A percentile compares a stretch with the other conserved stretches of the same genome.
phyloP scores from a whole-genome alignment of 1,140 invertebrate species.

The Drosophila cardini region DNA sequence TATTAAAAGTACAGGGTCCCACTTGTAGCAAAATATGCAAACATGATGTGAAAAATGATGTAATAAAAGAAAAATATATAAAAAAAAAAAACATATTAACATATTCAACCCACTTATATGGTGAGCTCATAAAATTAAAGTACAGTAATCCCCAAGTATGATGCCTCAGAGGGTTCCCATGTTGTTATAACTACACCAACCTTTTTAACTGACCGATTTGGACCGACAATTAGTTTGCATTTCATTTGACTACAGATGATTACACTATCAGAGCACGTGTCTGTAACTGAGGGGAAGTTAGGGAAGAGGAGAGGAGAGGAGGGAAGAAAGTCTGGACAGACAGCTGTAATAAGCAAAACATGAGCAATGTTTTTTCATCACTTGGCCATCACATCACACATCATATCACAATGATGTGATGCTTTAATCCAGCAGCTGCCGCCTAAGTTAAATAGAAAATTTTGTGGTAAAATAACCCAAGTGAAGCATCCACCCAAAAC shows the following conservation, averaged over 20 bases:
- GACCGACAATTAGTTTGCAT: conserved; percentile 74
- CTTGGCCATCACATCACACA: conserved; percentile 51
- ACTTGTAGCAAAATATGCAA: no score
- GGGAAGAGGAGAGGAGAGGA: not conserved
- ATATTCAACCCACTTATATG: no score
- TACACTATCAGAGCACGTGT: conserved; percentile 26
- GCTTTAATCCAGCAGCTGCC: conserved; percentile 69
- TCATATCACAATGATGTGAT: conserved; percentile 46
- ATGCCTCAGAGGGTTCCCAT: conserved; percentile 2
- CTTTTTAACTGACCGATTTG: not conserved
- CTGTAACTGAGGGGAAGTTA: not conserved
- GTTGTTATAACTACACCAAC: conserved; percentile 33
- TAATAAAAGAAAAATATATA: not conserved
- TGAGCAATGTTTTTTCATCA: conserved; percentile 66
- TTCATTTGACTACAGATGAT: conserved; percentile 58
- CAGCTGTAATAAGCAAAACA: conserved; percentile 81
- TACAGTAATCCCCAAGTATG: not conserved
- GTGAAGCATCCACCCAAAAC: conserved; percentile 33
- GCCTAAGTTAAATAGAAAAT: conserved; percentile 33
- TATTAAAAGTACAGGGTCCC: no score
- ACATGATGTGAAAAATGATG: no score
- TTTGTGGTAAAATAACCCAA: conserved; percentile 8
- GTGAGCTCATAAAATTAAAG: not conserved
- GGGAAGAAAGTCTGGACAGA: conserved; percentile 28
- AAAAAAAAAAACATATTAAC: not conserved